Evolutionary conservation across 2,797 vertebrate species (phyloP).

Genomic region (Chelon labrosus): DNA sequence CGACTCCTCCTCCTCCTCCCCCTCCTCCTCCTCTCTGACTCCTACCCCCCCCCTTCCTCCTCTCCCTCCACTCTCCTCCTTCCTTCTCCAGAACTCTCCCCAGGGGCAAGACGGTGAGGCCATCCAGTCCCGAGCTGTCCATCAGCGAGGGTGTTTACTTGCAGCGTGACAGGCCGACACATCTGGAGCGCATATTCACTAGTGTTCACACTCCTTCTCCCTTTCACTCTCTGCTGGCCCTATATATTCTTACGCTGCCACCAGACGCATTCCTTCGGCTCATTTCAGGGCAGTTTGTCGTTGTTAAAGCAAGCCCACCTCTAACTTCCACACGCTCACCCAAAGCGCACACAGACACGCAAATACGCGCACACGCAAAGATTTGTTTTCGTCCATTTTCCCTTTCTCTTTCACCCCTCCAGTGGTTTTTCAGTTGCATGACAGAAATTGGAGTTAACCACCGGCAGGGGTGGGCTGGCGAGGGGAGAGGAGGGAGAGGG

Average conservation of each 20-base stretch:
- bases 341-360: constrained; percentile 44
- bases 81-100: constrained; percentile 57
- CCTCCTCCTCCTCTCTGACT: constrained; percentile 58
- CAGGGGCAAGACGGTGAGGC: constrained; percentile 89
- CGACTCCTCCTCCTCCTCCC: constrained; percentile 72
- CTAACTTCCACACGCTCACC: constrained; percentile 52
- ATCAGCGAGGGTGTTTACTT: constrained; percentile 98
- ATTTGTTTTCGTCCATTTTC: constrained; percentile 74
- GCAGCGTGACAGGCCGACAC: constrained; percentile 98
- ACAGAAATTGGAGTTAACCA: constrained; percentile 95
- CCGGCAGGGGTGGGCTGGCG: constrained; percentile 76
- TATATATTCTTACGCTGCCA: constrained; percentile 88
- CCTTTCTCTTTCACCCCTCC: constrained; percentile 88
- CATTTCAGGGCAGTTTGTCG: constrained; percentile 88
- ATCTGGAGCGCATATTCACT: constrained; percentile 99
- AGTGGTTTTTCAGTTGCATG: constrained; percentile 99
- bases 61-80: constrained; percentile 70
- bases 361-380: constrained; percentile 38
- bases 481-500: constrained; percentile 26
- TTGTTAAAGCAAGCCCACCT: constrained; percentile 90
- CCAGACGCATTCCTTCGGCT: constrained; percentile 95
- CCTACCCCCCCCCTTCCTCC: constrained; percentile 49
- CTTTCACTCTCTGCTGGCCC: constrained; percentile 60
- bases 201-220: constrained; percentile 76
- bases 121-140: constrained; percentile 98